Base-by-base conservation (phyloP, 92 coral and sea anemone species). In the Palythoa grandiflora region DNA sequence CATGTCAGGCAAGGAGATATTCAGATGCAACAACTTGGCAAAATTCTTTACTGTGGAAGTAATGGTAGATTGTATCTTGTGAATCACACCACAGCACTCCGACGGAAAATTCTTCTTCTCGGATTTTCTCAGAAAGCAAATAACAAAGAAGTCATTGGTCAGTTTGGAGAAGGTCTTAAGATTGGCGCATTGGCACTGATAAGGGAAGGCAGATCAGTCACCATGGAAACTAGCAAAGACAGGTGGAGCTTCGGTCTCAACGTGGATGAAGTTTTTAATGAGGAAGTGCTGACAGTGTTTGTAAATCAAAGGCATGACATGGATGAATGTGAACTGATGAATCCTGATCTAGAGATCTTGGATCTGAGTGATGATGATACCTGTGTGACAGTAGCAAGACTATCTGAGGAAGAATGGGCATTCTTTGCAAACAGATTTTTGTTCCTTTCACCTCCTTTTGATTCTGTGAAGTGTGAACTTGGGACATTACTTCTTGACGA, bases 161-260 rank as follows among this genome's bases (percentile, higher is more conserved):
- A 90, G 60, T 90, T 90, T 85, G 92, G 92, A 13, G 92, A 90
- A 57, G 92, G 92, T 21, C 89, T 90, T 17, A 90, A 90, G 88
- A 86, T 90, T 76, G 92, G 92, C 15, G 89, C 92, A 19, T 77
- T 90, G 5, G 92, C 92, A 15, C 88, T 90, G 11, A 79, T 90
- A 47, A 86, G 92, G 52, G 92, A 90, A 50, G 92, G 92, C 53
- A 85, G 89, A 38, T 71, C 38, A n/a, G 71, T 90, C 79, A 71
- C 92, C 68, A 78, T 90, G 92, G 89, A 90, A 86, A 90, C 92
- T 10, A 78, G 92, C 21, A 85, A 72, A 78, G 92, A 90, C 50
- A 83, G 83, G 77, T 90, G 92, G 92, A 85, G n/a, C 47, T 90
- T 90, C 72, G 89, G 92, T 20, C 63, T 90, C 75, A 55, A 83